Base-by-base conservation (phyloP, 2,888 invertebrate species). In the Lepidochrysops patricia region DNA sequence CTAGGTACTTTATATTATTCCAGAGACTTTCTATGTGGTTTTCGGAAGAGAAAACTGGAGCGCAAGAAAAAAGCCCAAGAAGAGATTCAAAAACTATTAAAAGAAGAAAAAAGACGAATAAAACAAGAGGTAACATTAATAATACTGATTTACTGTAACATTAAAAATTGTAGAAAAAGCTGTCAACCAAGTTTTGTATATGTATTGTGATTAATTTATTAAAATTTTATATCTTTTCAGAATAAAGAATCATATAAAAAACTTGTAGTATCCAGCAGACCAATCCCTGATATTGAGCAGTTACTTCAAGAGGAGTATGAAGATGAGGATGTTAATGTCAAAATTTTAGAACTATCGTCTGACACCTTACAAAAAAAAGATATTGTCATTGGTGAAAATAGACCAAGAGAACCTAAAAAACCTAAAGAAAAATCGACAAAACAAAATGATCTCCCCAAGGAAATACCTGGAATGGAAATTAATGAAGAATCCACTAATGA, bases 11-110 rank as follows among this genome's bases (percentile, higher is more conserved):
- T 78, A n/a, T n/a, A n/a, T n/a, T n/a, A n/a, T n/a, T 90, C 60
- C 73, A 96, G 96, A 72, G 95, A 96, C 52, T 96, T 94, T 75
- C 80, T 96, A 27, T 93, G 93, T 65, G 96, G 96, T 1, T 96
- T 96, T 75, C 94, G 92, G 52, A 96, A 95, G 82, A 89, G 96
- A 64, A 96, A 96, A 76, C 79, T 94, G 50, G 93, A 95, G 75
- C 89, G 96, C 52, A 92, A 93, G 72, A 93, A 94, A 69, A 92
- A 93, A 68, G 95, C 95, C 0, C 91, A 94, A 72, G 93, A 94
- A 65, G 91, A 95, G 66, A 77, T 96, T 34, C 91, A 94, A 67
- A 85, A 89, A 35, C 91, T 93, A 68, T 77, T 96, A 2, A 95
- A 95, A 75, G 94, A 93, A 70, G 96, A 96, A 74, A 91, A 91